A percentile compares a stretch with the other conserved stretches of the same genome.
Evolutionary conservation across 2,113 vertebrate genomes (phyloP).

Genomic region (Clarias magur): DNA sequence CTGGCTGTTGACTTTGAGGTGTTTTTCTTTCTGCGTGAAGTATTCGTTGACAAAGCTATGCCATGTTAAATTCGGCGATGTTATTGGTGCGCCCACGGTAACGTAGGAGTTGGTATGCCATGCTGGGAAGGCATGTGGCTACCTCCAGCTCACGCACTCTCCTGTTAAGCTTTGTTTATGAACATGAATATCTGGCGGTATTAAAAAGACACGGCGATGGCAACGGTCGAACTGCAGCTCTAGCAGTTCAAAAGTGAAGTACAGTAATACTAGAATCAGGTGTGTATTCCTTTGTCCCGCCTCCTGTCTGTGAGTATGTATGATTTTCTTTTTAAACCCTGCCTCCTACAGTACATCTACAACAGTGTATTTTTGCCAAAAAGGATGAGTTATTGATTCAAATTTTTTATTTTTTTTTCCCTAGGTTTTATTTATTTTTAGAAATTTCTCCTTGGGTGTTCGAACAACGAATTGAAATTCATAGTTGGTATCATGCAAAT

Average conservation of each 20-base stretch:
- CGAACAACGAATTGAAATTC: no score
- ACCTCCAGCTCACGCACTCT: background rate
- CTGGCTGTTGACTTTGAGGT: conserved; percentile 37
- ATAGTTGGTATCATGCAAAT: no score
- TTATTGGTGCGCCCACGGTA: background rate
- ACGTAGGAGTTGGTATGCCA: background rate
- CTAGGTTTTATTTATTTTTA: no score
- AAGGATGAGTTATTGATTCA: no score
- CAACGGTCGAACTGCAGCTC: background rate
- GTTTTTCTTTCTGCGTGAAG: conserved; percentile 54
- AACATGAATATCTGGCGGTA: background rate
- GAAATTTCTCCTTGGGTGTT: no score
- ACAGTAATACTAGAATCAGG: background rate
- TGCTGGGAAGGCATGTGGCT: background rate
- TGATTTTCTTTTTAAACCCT: no score
- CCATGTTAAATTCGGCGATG: conserved; percentile 31
- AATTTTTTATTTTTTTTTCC: no score
- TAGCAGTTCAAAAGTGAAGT: background rate
- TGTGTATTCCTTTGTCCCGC: no score
- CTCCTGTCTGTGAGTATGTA: no score
- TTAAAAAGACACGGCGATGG: background rate
- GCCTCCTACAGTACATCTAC: no score
- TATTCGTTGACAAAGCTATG: conserved; percentile 42
- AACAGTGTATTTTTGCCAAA: no score
- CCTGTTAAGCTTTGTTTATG: background rate